Base-by-base conservation (phyloP, 2,888 invertebrate genomes). In the Andrena hattorfiana region DNA sequence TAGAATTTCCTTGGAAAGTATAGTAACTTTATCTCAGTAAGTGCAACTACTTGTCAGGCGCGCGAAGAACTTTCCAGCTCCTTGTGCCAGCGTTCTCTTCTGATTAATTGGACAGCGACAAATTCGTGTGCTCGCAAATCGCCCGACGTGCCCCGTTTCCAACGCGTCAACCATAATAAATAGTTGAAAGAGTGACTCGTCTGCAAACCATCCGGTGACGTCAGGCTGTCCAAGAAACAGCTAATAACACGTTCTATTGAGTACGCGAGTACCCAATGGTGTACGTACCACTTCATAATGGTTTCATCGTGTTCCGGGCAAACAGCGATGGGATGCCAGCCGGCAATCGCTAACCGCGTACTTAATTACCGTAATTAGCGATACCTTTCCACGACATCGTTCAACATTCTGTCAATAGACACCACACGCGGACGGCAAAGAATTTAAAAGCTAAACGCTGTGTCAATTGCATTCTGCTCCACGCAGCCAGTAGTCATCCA, bases 201-300 rank as follows among this genome's bases (percentile, higher is more conserved):
- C 70, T 71, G 49, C 73, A 48, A 64, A 42, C 75, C 78, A 85
- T 77, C 74, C 63, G 48, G n/a, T 54, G 42, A 81, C 72, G 77
- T 81, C 77, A 60, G 62, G 51, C 77, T 66, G 78, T 62, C 80
- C 70, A 81, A 87, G 86, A 87, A 84, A 79, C 64, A 87, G 85
- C 83, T 86, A 87, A 88, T 87, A 85, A 72, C 83, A 77, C 86
- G 86, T 85, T 79, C 84, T 84, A 87, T 88, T 91, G 91, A 90
- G 91, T 91, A 91, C 91, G 90, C 91, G 91, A 85, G 69, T 32
- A 77, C 68, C 70, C 78, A 60, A 74, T 78, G 56, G 73, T 77
- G 77, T 84, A 77, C 77, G 63, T 77, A 82, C 77, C 78, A 70
- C 78, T 85, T 81, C 80, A 79, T 87, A 86, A 87, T 87, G 86